Base-by-base conservation (phyloP, 92 coral and sea anemone species). In the Zoanthus solanderi region DNA sequence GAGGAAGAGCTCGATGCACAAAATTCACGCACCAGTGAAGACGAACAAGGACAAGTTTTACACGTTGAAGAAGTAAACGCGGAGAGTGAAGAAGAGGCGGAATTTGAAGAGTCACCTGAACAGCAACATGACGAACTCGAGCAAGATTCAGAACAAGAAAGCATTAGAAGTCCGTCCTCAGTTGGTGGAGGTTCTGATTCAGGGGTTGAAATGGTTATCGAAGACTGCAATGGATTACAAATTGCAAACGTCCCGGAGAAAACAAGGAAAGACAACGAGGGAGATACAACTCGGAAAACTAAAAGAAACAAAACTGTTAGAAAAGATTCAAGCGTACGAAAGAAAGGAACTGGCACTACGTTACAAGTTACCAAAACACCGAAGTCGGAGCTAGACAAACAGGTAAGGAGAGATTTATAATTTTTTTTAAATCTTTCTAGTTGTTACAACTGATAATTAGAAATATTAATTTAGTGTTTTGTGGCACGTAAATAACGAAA, bases 311-410 rank as follows among this genome's bases (percentile, higher is more conserved):
- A 89, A 90, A 80, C 75, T 87, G 82, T 68, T 30, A 53, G 72
- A 76, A 4, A 84, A 76, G 85, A 47, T 9, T 44, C 74, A 46
- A 53, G 29, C 31, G 31, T 18, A 28, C 58, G 50, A 3, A 52
- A 46, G 44, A 81, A 67, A 81, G 75, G 58, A 18, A n/a, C 18
- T 6, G 85, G 76, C 3, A 81, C 90, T 42, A 93, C 98, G 31
- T 85, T 95, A 10, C 92, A 91, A 23, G 94, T 91, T 14, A 91
- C 89, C 85, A 86, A 88, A 12, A 87, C 75, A 45, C 98, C 99
- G 11, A 97, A 97, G 85, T 92, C 98, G 48, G 98, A 97, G 74
- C 93, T 97, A 46, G 99, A 97, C 76, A 90, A 95, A 92, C 95
- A 97, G 94, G 99, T 94, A 60, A 88, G 94, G 8, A 68, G 47